Base-by-base conservation (phyloP, 2,888 invertebrate species). In the Dioctria rufipes region DNA sequence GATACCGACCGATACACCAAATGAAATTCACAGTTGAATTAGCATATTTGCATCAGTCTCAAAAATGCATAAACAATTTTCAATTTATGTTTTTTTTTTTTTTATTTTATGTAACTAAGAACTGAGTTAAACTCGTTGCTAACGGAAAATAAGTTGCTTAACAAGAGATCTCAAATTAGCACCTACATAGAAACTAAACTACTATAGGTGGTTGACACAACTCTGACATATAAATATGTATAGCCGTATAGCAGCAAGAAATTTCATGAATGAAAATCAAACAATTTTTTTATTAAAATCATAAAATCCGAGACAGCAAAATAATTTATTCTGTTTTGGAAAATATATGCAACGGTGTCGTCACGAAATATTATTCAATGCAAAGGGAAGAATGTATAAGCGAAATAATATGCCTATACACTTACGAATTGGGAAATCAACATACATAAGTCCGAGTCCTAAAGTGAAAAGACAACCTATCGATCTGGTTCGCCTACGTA, bases 401-500 rank as follows among this genome's bases (percentile, higher is more conserved):
- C 3, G 13, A 73, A 42, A n/a, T 73, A n/a, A 25, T 25, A 25
- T 25, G 25, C 25, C 25, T 25, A 25, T 25, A 25, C 25, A 25
- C 25, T 39, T 61, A 25, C 11, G 37, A n/a, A 61, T 61, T 61
- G 61, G 61, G 4, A 61, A 61, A 61, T 61, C 61, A 61, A 39
- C 61, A 4, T 25, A 39, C 61, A 4, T 25, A 25, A 25, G 37
- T 25, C n/a, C 25, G 43, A 5, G 46, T 4, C 46, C 4, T n/a
- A 66, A 66, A 37, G 66, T 25, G 25, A 25, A 25, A 25, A 25
- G 25, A 25, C 25, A 66, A 66, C 37, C 46, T 37, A 66, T 43
- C 13, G 54, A 80, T 80, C 80, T 73, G 37, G 80, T 80, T 80
- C 80, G 80, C 80, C 80, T 65, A 80, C 80, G 63, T 80, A 42